Evolutionary conservation across 2,113 vertebrate species (phyloP).

Genomic region (Myotis davidii): DNA sequence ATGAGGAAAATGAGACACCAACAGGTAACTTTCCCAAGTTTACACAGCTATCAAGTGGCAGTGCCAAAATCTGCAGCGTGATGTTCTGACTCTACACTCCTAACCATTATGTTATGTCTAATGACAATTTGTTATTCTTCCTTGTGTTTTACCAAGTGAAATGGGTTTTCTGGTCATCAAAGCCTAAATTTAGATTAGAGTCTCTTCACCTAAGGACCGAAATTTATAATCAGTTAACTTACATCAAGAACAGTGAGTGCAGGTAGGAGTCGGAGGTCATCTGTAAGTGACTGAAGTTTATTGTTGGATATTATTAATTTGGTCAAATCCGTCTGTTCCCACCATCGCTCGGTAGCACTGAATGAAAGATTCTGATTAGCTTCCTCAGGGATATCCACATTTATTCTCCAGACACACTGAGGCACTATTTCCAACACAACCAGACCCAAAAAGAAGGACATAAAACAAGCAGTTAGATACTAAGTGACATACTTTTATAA

Average conservation of each 20-base stretch:
- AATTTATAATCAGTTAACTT: constrained; percentile 69
- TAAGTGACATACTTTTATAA: constrained; percentile 11
- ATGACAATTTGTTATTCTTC: not conserved
- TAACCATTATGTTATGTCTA: not conserved
- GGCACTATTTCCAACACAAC: constrained; percentile 87
- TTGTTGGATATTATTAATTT: constrained; percentile 96
- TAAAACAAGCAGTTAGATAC: not conserved
- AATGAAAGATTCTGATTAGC: constrained; percentile 91
- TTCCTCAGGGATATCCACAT: constrained; percentile 92
- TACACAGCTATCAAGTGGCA: not conserved
- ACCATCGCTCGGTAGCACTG: constrained; percentile 91
- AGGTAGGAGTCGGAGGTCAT: constrained; percentile 91
- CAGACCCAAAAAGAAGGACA: not conserved
- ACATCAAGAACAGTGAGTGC: constrained; percentile 93
- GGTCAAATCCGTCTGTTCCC: constrained; percentile 96
- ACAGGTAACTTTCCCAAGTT: not conserved
- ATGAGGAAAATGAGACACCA: not conserved
- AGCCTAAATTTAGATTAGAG: not conserved
- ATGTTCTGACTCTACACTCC: not conserved
- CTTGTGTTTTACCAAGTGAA: not conserved
- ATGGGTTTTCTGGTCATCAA: not conserved
- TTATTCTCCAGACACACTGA: constrained; percentile 93
- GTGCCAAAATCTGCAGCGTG: not conserved
- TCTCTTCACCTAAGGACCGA: not conserved
- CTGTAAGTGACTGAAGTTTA: constrained; percentile 90